Percentiles rank a stretch among this genome's conserved stretches.
Conservation (phyloP, 2,888 invertebrate genomes). For the Gibbula magus region DNA sequence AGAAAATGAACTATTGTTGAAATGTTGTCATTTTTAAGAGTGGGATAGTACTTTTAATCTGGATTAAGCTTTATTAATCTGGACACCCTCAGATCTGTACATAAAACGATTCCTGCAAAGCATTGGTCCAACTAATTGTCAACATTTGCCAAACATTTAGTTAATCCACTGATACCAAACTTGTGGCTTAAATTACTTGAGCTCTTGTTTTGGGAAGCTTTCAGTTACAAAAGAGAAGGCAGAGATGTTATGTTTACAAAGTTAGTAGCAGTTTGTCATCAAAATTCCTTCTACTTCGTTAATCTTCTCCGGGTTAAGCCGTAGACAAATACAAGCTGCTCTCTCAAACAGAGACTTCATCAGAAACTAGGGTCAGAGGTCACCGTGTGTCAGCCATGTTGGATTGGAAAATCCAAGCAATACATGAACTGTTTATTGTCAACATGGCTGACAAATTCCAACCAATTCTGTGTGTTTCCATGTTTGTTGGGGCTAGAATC, state of each 20-base stretch:
- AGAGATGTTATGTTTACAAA: slow-evolving; percentile 10
- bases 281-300: slow-evolving; percentile 23
- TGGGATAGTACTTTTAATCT: too few species aligned
- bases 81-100: too few species aligned
- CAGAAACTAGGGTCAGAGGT: background rate
- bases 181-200: background rate
- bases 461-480: background rate
- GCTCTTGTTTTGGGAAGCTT: background rate
- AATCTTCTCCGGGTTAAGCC: slow-evolving; percentile 19
- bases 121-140: background rate
- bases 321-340: background rate
- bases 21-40: too few species aligned
- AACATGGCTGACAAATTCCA: slow-evolving; percentile 16
- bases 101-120: background rate
- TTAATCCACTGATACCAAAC: slow-evolving; percentile 5
- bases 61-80: too few species aligned
- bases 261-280: slow-evolving; percentile 16
- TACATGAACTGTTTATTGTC: slow-evolving; percentile 17
- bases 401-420: background rate
- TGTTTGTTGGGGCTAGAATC: slow-evolving; percentile 7
- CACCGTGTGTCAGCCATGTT: background rate
- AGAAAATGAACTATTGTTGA: too few species aligned
- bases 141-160: background rate
- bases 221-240: background rate
- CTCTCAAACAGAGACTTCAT: slow-evolving; percentile 9